phyloP scores from a whole-genome alignment of 2,113 vertebrate species.

The Aramus guarauna region DNA sequence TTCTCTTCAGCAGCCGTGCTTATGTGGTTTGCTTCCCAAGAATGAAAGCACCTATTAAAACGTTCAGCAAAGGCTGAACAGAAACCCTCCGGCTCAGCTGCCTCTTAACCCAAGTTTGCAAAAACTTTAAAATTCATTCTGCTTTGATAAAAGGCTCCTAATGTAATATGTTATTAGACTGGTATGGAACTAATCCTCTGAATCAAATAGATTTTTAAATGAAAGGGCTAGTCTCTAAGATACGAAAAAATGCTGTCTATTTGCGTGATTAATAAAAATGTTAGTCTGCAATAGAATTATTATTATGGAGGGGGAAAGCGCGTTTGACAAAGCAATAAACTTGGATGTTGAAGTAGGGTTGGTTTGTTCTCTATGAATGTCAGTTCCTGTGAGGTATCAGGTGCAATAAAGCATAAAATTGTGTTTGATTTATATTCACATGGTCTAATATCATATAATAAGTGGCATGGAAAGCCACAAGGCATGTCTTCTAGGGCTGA shows the following conservation, averaged over 20 bases:
- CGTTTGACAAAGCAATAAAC: not conserved
- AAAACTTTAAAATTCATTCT: not conserved
- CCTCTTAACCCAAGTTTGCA: not conserved
- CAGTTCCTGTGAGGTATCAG: slow-evolving; percentile 11
- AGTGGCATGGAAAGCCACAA: not conserved
- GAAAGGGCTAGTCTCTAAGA: not conserved
- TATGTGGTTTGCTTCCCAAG: not conserved
- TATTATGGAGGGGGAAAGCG: not conserved
- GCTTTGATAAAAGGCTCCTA: not conserved
- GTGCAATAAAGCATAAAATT: slow-evolving; percentile 36
- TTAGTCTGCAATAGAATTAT: not conserved
- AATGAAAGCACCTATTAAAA: not conserved
- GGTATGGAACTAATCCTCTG: not conserved
- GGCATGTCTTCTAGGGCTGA: not conserved
- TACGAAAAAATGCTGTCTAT: not conserved
- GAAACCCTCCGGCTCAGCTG: not conserved
- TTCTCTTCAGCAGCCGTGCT: not conserved
- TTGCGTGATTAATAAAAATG: not conserved
- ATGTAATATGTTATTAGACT: not conserved
- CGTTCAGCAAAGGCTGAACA: not conserved
- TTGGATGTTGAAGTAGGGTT: not conserved
- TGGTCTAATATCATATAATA: not conserved
- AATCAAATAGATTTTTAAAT: slow-evolving; percentile 27
- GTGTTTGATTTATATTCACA: not conserved
- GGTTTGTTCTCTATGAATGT: not conserved